A percentile compares a stretch with the other conserved stretches of the same genome.
phyloP scores from a whole-genome alignment of 2,797 vertebrate species.

The Oreortyx pictus region DNA sequence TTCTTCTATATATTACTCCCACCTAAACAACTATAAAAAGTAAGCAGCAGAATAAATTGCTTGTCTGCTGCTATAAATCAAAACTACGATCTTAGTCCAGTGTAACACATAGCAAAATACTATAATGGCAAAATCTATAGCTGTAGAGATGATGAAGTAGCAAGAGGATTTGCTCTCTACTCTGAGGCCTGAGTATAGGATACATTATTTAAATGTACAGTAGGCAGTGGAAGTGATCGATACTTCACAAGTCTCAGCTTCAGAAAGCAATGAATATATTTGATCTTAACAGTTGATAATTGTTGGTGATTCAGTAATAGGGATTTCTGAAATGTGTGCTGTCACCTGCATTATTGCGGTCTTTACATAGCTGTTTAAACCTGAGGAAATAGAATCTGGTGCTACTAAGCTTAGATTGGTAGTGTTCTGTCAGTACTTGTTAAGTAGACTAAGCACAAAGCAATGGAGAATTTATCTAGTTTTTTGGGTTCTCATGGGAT shows the following conservation, averaged over 20 bases:
- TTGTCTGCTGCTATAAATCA: conserved; percentile 77
- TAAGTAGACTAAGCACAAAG: background rate
- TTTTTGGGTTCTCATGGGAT: background rate
- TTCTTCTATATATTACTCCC: conserved; percentile 62
- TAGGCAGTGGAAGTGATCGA: conserved; percentile 55
- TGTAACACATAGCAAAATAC: conserved; percentile 71
- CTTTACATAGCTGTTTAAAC: background rate
- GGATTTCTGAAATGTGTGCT: background rate
- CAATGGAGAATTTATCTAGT: background rate
- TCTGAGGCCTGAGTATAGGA: conserved; percentile 17
- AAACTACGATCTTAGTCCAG: conserved; percentile 66
- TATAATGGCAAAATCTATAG: conserved; percentile 79
- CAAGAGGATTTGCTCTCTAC: conserved; percentile 33
- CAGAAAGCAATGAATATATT: conserved; percentile 1
- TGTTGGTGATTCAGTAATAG: background rate
- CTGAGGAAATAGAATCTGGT: background rate
- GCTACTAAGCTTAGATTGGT: background rate
- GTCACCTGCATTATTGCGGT: background rate
- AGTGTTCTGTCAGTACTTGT: background rate
- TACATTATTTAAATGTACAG: conserved; percentile 74
- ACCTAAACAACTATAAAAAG: conserved; percentile 69
- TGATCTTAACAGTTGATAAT: background rate
- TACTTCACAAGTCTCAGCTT: conserved; percentile 41
- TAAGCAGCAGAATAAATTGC: conserved; percentile 78
- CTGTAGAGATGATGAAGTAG: conserved; percentile 72